phyloP scores from a whole-genome alignment of 2,888 invertebrate species.

The Epinotia demarniana region DNA sequence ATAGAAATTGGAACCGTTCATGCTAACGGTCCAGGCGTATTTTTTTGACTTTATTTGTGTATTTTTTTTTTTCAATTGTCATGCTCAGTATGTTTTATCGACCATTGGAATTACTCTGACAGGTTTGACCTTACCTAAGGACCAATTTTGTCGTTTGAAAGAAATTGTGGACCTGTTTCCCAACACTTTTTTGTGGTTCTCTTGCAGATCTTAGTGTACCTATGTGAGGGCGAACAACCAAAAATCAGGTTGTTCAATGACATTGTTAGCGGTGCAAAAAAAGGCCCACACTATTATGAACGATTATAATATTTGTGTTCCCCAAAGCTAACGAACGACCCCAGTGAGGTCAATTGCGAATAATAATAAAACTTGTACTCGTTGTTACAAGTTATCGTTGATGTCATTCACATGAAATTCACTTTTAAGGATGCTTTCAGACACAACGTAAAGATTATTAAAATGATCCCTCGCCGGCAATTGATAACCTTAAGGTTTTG shows the following conservation, averaged over 20 bases:
- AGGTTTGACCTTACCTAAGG: background rate
- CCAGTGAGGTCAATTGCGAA: too few species aligned
- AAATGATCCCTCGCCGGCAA: slow-evolving; percentile 56
- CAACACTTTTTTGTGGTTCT: background rate
- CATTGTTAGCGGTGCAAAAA: too few species aligned
- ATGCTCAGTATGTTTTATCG: background rate
- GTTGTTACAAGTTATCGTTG: background rate
- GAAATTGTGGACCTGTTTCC: background rate
- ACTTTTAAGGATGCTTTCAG: background rate
- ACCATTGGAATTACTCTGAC: background rate
- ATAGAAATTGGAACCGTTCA: too few species aligned
- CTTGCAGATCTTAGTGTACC: too few species aligned
- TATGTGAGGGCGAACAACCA: too few species aligned
- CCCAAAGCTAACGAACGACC: too few species aligned
- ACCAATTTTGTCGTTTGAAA: background rate
- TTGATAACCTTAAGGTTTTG: slow-evolving; percentile 72
- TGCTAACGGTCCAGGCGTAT: too few species aligned
- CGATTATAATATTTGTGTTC: too few species aligned
- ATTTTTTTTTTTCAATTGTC: too few species aligned
- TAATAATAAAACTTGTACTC: background rate
- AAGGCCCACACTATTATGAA: too few species aligned
- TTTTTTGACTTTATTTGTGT: too few species aligned
- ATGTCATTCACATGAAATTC: background rate
- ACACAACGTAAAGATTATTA: slow-evolving; percentile 46
- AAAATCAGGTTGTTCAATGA: too few species aligned